Evolutionary conservation across 30 jellyfish, hydroid and myxozoan species (phyloP), one percentile per base, ranked within the genome.

Genomic region (Hydractinia symbiolongicarpus): DNA sequence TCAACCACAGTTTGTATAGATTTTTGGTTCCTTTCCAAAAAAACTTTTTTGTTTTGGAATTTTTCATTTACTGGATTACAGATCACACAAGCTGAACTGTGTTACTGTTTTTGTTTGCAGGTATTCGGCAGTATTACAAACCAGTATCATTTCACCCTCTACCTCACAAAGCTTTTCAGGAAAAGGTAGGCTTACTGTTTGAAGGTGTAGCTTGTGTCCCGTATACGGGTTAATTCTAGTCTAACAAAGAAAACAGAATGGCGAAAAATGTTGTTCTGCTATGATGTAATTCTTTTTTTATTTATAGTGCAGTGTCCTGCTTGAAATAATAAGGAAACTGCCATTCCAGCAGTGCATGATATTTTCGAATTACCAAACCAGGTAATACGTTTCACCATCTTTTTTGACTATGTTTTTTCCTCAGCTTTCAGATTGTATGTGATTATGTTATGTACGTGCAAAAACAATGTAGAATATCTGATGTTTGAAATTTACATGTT

Each of bases 321-420:
- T 82, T 5, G 67, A 19, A 14, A 62, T 84, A 15, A 79, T 93
- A 58, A 61, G 81, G 15, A 76, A 70, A 20, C 9, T 78, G 5
- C 81, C 88, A 6, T 93, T 93, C 53, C 95, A 93, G 66, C 98
- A 93, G 57, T 86, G 98, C 81, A 62, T 93, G 94, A 93, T 93
- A 14, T 93, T 93, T 76, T 93, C 98, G 50, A 93, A 93, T 66
- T 93, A 93, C 76, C 98, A 93, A 40, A 17, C 96, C 9, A 93
- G 98, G 98, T 91, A 73, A 76, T 51, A 8, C 40, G 6, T 8
- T 5, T 77, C 5, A 52, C 56, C 53, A 17, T 40, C 30, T 71
- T n/a, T 19, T 30, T 30, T 30, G 44, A 30, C 44, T 30, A 30
- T 2, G 44, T 30, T 30, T 30, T 2, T 30, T 30, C 2, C 44